These are phyloP conservation scores for Dallia pectoralis DNA, from an alignment of 2,797 vertebrate genomes.

Conservation along the genomic window DNA sequence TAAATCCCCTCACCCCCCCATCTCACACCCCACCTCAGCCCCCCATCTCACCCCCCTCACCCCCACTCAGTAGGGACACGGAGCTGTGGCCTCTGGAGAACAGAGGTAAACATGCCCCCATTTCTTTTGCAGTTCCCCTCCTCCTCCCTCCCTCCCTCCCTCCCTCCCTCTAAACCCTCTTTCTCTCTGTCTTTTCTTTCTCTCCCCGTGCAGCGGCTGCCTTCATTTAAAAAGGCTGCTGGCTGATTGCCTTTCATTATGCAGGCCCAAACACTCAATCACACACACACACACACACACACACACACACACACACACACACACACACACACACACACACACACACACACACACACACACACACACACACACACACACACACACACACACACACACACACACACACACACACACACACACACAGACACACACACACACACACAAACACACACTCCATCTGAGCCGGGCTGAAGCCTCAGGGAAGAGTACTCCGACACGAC, in stretches of 20 bases:
- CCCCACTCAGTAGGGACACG: conserved; percentile 24
- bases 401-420: not conserved
- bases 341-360: not conserved
- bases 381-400: conserved; percentile 10
- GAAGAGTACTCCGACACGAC: not conserved
- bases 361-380: not conserved
- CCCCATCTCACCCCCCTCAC: conserved; percentile 18
- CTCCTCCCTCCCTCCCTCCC: not conserved
- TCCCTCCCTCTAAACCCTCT: not conserved
- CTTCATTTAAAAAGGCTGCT: conserved; percentile 48
- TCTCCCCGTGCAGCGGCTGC: conserved; percentile 23
- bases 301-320: not conserved
- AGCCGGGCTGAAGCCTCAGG: not conserved
- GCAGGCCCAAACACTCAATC: conserved; percentile 31
- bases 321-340: not conserved
- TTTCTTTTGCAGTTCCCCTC: not conserved
- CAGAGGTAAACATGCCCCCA: conserved; percentile 65
- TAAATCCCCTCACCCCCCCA: not conserved
- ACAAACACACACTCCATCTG: not conserved
- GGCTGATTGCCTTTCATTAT: conserved; percentile 40
- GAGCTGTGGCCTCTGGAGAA: conserved; percentile 59
- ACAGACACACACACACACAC: not conserved
- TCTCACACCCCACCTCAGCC: too few relatives aligned
- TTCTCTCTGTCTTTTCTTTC: not conserved
- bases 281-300: not conserved